These are phyloP conservation scores for Octonoba sinensis DNA, from an alignment of 2,888 invertebrate genomes.

Conservation along the genomic window DNA sequence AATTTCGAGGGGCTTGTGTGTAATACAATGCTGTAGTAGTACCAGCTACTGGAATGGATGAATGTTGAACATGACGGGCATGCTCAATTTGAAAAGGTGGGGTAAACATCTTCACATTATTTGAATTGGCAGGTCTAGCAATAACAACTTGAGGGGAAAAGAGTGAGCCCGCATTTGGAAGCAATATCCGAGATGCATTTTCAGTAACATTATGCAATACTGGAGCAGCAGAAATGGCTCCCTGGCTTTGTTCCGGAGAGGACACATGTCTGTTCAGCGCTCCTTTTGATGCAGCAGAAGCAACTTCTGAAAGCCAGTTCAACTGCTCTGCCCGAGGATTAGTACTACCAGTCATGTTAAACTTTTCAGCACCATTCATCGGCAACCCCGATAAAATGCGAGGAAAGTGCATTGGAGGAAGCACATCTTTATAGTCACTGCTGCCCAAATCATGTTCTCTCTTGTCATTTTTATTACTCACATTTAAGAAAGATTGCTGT, in stretches of 20 bases:
- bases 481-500: too few species aligned
- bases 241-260: constrained; percentile 23
- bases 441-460: too few species aligned
- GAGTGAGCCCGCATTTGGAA: constrained; percentile 31
- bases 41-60: constrained; percentile 18
- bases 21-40: constrained; percentile 34
- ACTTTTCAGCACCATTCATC: constrained; percentile 62
- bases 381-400: constrained; percentile 24
- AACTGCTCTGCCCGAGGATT: constrained; percentile 53
- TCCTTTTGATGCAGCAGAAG: constrained; percentile 49
- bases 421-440: not conserved
- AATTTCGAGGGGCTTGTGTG: constrained; percentile 41
- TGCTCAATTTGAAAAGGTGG: constrained; percentile 46
- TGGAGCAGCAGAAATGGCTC: not conserved
- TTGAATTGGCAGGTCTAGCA: constrained; percentile 28
- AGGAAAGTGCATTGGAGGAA: constrained; percentile 19
- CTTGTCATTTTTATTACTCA: too few species aligned
- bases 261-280: constrained; percentile 14
- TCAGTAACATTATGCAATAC: constrained; percentile 14
- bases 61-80: constrained; percentile 39
- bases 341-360: constrained; percentile 57
- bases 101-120: constrained; percentile 39
- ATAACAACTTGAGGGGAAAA: constrained; percentile 36
- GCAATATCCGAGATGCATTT: constrained; percentile 20
- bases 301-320: constrained; percentile 64